Conservation (phyloP, 2,888 invertebrate genomes). For the Thymelicus acteon region DNA sequence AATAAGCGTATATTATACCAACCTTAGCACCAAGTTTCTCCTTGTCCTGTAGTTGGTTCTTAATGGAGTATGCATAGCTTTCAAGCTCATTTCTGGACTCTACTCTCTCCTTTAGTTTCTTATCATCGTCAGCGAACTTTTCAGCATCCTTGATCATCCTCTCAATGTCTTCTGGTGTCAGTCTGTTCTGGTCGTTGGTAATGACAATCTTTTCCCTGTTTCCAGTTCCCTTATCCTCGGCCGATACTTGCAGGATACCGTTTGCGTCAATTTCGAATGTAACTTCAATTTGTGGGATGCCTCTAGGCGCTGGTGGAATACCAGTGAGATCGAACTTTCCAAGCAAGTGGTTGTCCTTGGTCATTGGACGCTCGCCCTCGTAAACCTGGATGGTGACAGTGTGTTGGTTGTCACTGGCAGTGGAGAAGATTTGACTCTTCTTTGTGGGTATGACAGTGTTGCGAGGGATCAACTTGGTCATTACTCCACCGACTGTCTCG, state of each 20-base stretch:
- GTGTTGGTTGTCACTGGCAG: slow-evolving; percentile 99
- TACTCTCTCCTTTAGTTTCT: slow-evolving; percentile 97
- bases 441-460: slow-evolving; percentile 99
- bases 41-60: slow-evolving; percentile 98
- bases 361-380: slow-evolving; percentile 99
- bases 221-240: slow-evolving; percentile 99
- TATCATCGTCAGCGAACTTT: slow-evolving; percentile 99
- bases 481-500: slow-evolving; percentile 99
- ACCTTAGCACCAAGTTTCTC: slow-evolving; percentile 97
- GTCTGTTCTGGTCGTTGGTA: slow-evolving; percentile 98
- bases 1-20: slow-evolving; percentile 41
- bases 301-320: slow-evolving; percentile 97
- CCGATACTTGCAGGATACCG: slow-evolving; percentile 97
- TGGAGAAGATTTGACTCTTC: slow-evolving; percentile 99
- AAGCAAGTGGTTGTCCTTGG: slow-evolving; percentile 99
- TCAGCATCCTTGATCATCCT: slow-evolving; percentile 99
- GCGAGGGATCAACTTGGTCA: slow-evolving; percentile 99
- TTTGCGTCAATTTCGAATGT: slow-evolving; percentile 98
- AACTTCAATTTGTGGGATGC: slow-evolving; percentile 97
- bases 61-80: slow-evolving; percentile 98
- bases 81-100: slow-evolving; percentile 99
- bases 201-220: slow-evolving; percentile 99
- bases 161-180: slow-evolving; percentile 99
- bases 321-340: slow-evolving; percentile 99
- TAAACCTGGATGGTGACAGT: slow-evolving; percentile 99